Percentiles rank a stretch among this genome's conserved stretches.
These are phyloP conservation scores for Ailurus styani DNA, from an alignment of 2,113 vertebrate genomes.

Conservation along the genomic window DNA sequence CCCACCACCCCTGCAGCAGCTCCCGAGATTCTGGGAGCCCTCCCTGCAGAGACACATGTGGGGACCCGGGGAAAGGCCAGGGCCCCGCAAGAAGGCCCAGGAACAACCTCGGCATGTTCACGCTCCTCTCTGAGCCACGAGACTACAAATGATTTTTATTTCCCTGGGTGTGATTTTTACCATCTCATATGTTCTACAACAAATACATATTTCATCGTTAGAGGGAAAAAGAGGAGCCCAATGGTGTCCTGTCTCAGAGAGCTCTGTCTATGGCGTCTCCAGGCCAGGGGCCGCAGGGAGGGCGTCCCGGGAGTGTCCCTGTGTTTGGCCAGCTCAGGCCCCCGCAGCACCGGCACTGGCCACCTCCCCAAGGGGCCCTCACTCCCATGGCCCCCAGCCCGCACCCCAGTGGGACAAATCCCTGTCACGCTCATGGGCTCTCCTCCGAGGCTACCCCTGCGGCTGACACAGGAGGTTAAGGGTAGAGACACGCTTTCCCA, in stretches of 20 bases:
- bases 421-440: neutral
- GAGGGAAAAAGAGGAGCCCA: neutral
- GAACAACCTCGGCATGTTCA: rapidly evolving
- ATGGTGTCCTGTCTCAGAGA: neutral
- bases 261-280: neutral
- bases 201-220: neutral
- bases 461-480: no score
- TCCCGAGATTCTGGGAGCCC: no score
- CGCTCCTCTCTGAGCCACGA: neutral
- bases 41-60: neutral
- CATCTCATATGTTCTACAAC: neutral
- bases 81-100: neutral
- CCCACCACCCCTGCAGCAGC: neutral
- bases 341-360: neutral
- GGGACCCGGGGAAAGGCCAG: neutral
- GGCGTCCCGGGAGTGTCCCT: neutral
- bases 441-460: neutral
- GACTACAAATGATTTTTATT: neutral
- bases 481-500: neutral
- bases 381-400: neutral
- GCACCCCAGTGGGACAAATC: neutral
- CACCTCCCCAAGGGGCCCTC: neutral
- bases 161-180: neutral
- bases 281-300: neutral
- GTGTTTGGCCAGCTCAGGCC: neutral